These are phyloP conservation scores for Sinonovacula constricta DNA, from an alignment of 1,140 invertebrate genomes.

Conservation along the genomic window DNA sequence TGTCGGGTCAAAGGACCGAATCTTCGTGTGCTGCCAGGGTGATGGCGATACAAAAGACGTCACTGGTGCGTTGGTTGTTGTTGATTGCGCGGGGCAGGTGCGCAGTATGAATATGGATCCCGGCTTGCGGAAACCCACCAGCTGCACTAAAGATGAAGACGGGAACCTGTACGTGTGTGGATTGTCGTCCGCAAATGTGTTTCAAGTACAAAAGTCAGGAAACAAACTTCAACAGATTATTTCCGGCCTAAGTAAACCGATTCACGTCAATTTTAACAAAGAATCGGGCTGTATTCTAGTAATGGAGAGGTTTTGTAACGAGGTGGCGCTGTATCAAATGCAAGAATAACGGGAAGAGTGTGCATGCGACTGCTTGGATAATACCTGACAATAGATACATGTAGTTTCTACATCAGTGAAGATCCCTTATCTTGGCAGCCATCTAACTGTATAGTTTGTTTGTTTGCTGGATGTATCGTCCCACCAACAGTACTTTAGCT, in stretches of 20 bases:
- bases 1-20: constrained; percentile 32
- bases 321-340: constrained; percentile 35
- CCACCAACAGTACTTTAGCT: no score
- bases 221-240: constrained; percentile 36
- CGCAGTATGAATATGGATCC: constrained; percentile 45
- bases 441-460: no score
- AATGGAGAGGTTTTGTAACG: constrained; percentile 45
- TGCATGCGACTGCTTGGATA: no score
- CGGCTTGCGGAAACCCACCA: constrained; percentile 37
- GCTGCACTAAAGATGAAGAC: constrained; percentile 37
- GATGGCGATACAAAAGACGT: constrained; percentile 40
- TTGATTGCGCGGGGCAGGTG: constrained; percentile 34
- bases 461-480: no score
- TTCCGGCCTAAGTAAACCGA: constrained; percentile 43
- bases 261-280: constrained; percentile 20
- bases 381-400: no score
- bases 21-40: constrained; percentile 41
- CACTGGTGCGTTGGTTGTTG: constrained; percentile 32
- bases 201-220: constrained; percentile 24
- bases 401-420: no score
- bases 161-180: constrained; percentile 42
- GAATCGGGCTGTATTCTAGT: constrained; percentile 19
- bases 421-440: no score
- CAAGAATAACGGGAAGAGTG: constrained; percentile 35
- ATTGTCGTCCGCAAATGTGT: constrained; percentile 36